phyloP scores from a whole-genome alignment of 2,888 invertebrate species.

The Colletes collaris region DNA sequence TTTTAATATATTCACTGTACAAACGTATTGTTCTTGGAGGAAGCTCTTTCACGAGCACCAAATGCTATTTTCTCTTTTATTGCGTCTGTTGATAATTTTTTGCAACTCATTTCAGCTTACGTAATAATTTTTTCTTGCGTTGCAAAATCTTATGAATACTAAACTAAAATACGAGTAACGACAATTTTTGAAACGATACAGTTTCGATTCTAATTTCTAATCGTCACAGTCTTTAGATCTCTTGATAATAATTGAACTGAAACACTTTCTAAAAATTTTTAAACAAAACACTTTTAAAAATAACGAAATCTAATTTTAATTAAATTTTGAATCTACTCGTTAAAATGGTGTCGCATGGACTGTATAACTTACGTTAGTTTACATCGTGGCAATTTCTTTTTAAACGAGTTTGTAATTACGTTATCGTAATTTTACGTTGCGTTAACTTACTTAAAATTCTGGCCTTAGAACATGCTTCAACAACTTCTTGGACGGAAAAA shows the following conservation, averaged over 20 bases:
- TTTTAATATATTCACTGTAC: too few relatives aligned
- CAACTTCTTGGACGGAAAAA: constrained; percentile 11
- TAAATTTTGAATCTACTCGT: too few relatives aligned
- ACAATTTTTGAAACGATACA: too few relatives aligned
- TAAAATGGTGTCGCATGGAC: neutral
- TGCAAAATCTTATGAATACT: constrained; percentile 47
- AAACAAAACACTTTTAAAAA: too few relatives aligned
- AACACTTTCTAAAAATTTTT: too few relatives aligned
- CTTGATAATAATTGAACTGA: too few relatives aligned
- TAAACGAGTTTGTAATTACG: constrained; percentile 1
- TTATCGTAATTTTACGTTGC: neutral
- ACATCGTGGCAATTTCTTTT: constrained; percentile 14
- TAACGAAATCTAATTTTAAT: too few relatives aligned
- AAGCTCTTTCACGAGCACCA: constrained; percentile 32
- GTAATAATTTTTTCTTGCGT: constrained; percentile 16
- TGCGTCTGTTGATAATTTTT: constrained; percentile 54
- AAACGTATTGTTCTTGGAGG: constrained; percentile 4
- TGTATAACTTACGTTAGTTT: neutral
- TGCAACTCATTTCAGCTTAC: constrained; percentile 24
- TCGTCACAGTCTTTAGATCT: too few relatives aligned
- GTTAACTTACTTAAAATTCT: constrained; percentile 39
- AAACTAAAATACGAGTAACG: constrained; percentile 4
- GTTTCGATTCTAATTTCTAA: too few relatives aligned
- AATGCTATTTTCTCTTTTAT: constrained; percentile 29
- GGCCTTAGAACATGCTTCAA: neutral